Percentiles rank a stretch among this genome's conserved stretches.
Conservation (phyloP, 2,797 vertebrate genomes). For the Anolis apletophallus region DNA sequence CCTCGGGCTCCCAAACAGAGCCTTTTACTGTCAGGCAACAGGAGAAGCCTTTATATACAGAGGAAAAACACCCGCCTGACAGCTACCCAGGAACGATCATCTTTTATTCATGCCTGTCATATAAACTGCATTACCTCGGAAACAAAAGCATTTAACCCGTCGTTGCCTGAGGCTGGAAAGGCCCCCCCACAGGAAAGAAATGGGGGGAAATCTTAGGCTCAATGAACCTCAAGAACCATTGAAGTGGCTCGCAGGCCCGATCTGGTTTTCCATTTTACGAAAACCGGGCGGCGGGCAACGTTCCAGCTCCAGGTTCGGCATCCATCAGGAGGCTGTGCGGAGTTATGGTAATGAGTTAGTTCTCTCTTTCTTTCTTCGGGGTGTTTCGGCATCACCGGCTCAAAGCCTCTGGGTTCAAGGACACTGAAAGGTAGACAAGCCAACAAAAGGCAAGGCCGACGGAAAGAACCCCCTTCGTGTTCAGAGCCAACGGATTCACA, state of each 20-base stretch:
- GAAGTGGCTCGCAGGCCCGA: background rate
- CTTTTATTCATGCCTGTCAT: conserved; percentile 91
- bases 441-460: background rate
- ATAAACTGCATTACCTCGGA: conserved; percentile 78
- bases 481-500: background rate
- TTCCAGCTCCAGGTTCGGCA: background rate
- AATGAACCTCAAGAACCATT: background rate
- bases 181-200: background rate
- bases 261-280: background rate
- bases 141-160: conserved; percentile 91
- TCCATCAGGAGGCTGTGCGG: too few species aligned
- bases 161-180: conserved; percentile 58
- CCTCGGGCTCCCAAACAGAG: conserved; percentile 69
- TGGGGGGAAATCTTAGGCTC: background rate
- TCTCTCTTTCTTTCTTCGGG: too few species aligned
- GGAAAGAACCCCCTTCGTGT: too few species aligned
- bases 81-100: conserved; percentile 86
- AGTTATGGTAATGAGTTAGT: too few species aligned
- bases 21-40: conserved; percentile 75
- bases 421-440: background rate
- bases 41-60: conserved; percentile 62
- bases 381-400: background rate
- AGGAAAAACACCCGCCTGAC: conserved; percentile 74
- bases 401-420: background rate
- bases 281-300: too few species aligned